Conservation (phyloP, 1,140 invertebrate species). For the Ditylenchus dipsaci region DNA sequence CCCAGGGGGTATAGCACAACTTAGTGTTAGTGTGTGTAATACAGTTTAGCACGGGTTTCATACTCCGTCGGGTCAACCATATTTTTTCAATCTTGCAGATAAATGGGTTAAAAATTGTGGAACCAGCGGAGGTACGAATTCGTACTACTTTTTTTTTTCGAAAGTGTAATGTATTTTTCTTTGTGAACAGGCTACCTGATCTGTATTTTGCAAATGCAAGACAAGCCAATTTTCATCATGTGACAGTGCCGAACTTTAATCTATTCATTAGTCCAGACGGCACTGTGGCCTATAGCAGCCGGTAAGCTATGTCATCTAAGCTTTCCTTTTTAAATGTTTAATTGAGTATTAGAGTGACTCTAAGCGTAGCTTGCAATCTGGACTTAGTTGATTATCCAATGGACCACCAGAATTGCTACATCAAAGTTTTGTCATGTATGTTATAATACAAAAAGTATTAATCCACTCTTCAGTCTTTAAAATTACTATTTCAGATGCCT, state of each 20-base stretch:
- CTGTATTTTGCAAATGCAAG: constrained; percentile 56
- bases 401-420: constrained; percentile 27
- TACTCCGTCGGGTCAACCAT: too few species aligned
- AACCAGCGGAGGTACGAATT: too few species aligned
- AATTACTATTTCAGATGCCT: constrained; percentile 51
- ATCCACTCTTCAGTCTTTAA: too few species aligned
- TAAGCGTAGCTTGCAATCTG: constrained; percentile 53
- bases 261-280: constrained; percentile 58
- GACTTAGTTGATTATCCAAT: constrained; percentile 51
- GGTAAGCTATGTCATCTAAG: too few species aligned
- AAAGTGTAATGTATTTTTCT: too few species aligned
- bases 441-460: not conserved
- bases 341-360: constrained; percentile 40
- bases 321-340: not conserved
- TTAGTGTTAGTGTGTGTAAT: too few species aligned
- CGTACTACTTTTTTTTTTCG: too few species aligned
- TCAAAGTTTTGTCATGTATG: not conserved
- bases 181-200: constrained; percentile 64
- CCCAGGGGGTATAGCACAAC: too few species aligned
- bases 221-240: constrained; percentile 46
- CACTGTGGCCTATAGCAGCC: constrained; percentile 58
- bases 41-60: too few species aligned
- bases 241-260: constrained; percentile 57
- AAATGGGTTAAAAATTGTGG: too few species aligned
- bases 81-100: too few species aligned